These are phyloP conservation scores for Drosophila mettleri DNA, from an alignment of 2,888 invertebrate species.

Conservation along the genomic window DNA sequence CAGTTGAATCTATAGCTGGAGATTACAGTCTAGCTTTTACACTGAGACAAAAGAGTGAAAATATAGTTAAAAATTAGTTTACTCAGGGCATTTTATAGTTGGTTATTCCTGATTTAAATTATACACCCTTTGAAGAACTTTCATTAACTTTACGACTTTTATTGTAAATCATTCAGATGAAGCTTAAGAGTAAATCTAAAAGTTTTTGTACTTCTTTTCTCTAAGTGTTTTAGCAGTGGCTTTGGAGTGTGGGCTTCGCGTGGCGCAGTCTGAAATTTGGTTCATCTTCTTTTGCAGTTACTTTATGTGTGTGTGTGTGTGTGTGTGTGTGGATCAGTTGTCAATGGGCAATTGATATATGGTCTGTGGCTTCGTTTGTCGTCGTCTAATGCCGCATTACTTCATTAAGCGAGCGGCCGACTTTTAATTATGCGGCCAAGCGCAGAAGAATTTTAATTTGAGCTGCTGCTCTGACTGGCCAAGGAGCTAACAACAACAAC, in stretches of 20 bases:
- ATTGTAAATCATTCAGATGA: too few species aligned
- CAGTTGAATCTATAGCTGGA: too few species aligned
- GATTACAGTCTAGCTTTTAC: too few species aligned
- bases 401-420: slow-evolving; percentile 67
- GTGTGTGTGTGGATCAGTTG: slow-evolving; percentile 34
- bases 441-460: slow-evolving; percentile 79
- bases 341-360: slow-evolving; percentile 61
- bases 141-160: too few species aligned
- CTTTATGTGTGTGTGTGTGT: neutral
- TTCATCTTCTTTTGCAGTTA: neutral
- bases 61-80: too few species aligned
- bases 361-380: slow-evolving; percentile 37
- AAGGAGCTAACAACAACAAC: slow-evolving; percentile 5
- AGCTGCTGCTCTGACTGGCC: slow-evolving; percentile 21
- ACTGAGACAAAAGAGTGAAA: too few species aligned
- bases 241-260: slow-evolving; percentile 5
- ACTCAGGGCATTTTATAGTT: too few species aligned
- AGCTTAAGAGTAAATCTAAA: neutral
- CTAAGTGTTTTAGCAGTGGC: neutral
- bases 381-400: slow-evolving; percentile 68
- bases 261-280: neutral
- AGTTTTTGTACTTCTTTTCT: neutral
- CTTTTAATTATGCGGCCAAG: slow-evolving; percentile 74
- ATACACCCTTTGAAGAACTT: too few species aligned
- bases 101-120: too few species aligned